Conservation (phyloP, 2,113 vertebrate species). For the Pangasianodon hypophthalmus region DNA sequence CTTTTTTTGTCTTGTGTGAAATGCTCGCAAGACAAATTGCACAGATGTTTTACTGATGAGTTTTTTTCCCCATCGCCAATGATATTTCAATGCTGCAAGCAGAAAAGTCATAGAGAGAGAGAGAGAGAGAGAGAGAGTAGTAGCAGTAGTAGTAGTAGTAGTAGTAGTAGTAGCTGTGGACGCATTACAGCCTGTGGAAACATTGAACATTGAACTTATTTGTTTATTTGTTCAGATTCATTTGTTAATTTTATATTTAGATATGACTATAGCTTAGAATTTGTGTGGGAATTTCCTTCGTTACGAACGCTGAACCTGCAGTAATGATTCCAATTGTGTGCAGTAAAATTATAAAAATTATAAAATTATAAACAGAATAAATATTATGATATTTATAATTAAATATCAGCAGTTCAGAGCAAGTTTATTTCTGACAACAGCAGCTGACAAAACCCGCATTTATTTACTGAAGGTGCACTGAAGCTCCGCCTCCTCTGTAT, state of each 20-base stretch:
- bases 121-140: constrained; percentile 21
- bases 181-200: not conserved
- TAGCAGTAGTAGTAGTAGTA: not conserved
- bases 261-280: not conserved
- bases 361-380: not conserved
- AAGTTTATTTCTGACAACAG: too few species aligned
- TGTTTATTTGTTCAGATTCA: not conserved
- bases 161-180: not conserved
- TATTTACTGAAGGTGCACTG: too few species aligned
- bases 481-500: too few species aligned
- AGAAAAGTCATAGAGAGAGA: not conserved
- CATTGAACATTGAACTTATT: not conserved
- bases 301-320: not conserved
- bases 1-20: not conserved
- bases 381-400: too few species aligned
- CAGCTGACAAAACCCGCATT: too few species aligned
- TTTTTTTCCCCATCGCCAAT: not conserved
- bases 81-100: not conserved
- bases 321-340: not conserved
- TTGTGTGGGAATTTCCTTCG: not conserved
- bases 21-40: not conserved
- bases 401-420: too few species aligned
- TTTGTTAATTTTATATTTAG: not conserved
- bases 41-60: not conserved
- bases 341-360: not conserved